Evolutionary conservation across 2,888 invertebrate genomes (phyloP).

Genomic region (Ypsolopha sequella): DNA sequence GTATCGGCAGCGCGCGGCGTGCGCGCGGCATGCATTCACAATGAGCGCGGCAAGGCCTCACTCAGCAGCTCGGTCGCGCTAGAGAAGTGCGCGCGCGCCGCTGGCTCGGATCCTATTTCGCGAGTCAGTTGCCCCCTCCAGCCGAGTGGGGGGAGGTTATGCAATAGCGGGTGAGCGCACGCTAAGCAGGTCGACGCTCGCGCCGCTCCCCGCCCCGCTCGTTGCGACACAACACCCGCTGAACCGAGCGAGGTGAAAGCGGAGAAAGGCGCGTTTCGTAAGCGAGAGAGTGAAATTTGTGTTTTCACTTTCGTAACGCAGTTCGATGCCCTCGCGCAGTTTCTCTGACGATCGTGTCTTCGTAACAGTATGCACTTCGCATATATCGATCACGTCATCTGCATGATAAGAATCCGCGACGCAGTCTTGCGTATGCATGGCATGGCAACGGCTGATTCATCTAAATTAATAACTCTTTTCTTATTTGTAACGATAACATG

Average conservation of each 20-base stretch:
- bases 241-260: slow-evolving; percentile 51
- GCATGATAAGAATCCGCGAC: not conserved
- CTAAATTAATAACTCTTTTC: no score
- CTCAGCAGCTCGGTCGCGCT: not conserved
- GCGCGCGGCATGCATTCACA: slow-evolving; percentile 35
- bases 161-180: slow-evolving; percentile 74
- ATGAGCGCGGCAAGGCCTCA: slow-evolving; percentile 30
- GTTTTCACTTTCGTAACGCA: slow-evolving; percentile 64
- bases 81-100: slow-evolving; percentile 10
- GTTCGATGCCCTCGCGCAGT: slow-evolving; percentile 37
- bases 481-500: not conserved
- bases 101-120: slow-evolving; percentile 10
- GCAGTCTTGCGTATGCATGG: not conserved
- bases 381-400: not conserved
- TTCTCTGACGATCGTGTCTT: slow-evolving; percentile 6
- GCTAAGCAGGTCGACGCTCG: slow-evolving; percentile 77
- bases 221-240: slow-evolving; percentile 46
- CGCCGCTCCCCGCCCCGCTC: slow-evolving; percentile 39
- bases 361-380: not conserved
- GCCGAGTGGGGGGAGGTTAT: slow-evolving; percentile 39
- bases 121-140: not conserved
- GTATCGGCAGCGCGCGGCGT: not conserved
- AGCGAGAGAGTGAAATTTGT: slow-evolving; percentile 66
- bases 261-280: slow-evolving; percentile 69
- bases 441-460: no score